Base-by-base conservation (phyloP, 2,888 invertebrate species). In the Tetragnatha montana region DNA sequence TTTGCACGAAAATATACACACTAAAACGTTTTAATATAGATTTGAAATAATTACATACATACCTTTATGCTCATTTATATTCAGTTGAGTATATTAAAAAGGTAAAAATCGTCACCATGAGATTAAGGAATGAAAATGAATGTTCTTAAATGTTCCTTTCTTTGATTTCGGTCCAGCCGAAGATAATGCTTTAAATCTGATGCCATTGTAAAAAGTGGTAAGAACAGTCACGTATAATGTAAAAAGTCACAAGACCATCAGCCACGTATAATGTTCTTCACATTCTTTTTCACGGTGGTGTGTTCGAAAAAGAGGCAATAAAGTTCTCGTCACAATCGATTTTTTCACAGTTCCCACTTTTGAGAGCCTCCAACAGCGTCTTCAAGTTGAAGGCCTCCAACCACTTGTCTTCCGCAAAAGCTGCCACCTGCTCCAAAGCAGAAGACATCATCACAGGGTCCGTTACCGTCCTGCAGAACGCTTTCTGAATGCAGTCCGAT, bases 331-430 rank as follows among this genome's bases (percentile, higher is more conserved):
- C 17, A 21, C 89, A 89, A 6, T 10, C n/a, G 19, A 89, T 70
- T 73, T 60, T 14, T 60, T 87, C 90, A 35, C 90, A 90, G 50
- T 83, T 74, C 2, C 82, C 87, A 21, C 80, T 87, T 79, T 82
- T 79, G 14, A 90, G 70, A 35, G 79, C 78, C n/a, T 79, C 49
- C 0, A 87, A 35, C 6, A 90, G 51, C n/a, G 74, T 19, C 21
- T 80, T 87, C 10, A 90, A 17, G 4, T 82, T 87, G n/a, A 90
- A 83, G 17, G 82, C 22, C 14, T 87, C 79, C 17, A 87, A 21
- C 79, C 82, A 69, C 47, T 68, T 74, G 21, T 74, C 79, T 12
- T 87, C 80, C 1, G 87, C 49, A 35, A 69, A 74, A 22, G 68
- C 49, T 47, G 74, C 14, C 0, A 83, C 14, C 17, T 82, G 82